These are phyloP conservation scores for Apodemia duryi DNA, from an alignment of 2,888 invertebrate genomes.

Conservation along the genomic window DNA sequence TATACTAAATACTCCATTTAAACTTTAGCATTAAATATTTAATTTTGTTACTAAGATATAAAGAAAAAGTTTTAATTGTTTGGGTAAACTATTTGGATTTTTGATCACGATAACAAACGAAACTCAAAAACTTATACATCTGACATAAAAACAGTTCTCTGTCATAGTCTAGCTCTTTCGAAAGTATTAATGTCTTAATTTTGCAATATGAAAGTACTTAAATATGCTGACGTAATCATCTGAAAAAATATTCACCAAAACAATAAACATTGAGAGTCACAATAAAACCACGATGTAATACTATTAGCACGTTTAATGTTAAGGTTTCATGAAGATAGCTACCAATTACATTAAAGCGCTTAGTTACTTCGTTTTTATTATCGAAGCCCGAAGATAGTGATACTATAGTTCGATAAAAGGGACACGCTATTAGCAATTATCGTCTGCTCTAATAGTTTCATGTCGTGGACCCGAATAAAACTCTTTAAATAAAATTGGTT, in stretches of 20 bases:
- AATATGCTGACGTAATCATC: neutral
- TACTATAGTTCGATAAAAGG: conserved; percentile 14
- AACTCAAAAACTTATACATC: too few relatives aligned
- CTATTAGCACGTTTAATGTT: conserved; percentile 11
- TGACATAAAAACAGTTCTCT: too few relatives aligned
- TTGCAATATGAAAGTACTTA: too few relatives aligned
- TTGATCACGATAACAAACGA: too few relatives aligned
- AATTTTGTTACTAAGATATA: too few relatives aligned
- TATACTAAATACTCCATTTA: too few relatives aligned
- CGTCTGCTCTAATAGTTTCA: conserved; percentile 12
- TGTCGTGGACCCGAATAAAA: neutral
- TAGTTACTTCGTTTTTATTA: conserved; percentile 12
- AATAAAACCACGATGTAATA: conserved; percentile 13
- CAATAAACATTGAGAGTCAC: conserved; percentile 2
- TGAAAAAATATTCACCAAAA: neutral
- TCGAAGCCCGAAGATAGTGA: conserved; percentile 9
- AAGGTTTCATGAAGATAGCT: conserved; percentile 11
- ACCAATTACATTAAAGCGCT: conserved; percentile 15
- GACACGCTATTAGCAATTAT: conserved; percentile 14
- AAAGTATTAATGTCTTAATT: too few relatives aligned
- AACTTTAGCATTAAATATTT: too few relatives aligned
- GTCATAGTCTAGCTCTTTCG: too few relatives aligned
- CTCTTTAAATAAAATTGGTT: neutral
- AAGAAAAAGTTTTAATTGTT: too few relatives aligned
- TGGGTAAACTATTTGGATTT: too few relatives aligned